phyloP scores from a whole-genome alignment of 92 coral and sea anemone species.

The Epizoanthus illoricatus region DNA sequence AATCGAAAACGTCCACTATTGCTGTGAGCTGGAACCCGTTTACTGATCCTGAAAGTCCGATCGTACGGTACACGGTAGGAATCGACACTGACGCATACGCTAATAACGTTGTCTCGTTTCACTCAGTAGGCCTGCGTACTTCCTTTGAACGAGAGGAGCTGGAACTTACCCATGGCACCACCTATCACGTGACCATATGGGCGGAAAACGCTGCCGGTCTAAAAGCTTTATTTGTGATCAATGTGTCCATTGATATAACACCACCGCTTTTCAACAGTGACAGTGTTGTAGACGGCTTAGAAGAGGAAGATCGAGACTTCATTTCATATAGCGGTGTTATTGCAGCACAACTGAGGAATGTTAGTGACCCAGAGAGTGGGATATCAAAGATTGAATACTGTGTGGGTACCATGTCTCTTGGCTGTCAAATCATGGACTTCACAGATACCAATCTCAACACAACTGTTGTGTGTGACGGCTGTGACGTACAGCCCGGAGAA shows the following conservation, averaged over 20 bases:
- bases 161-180: slow-evolving; percentile 53
- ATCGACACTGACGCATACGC: slow-evolving; percentile 60
- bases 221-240: slow-evolving; percentile 46
- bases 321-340: slow-evolving; percentile 48
- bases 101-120: slow-evolving; percentile 58
- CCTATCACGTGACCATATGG: slow-evolving; percentile 64
- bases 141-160: slow-evolving; percentile 40
- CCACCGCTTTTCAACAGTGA: slow-evolving; percentile 59
- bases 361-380: slow-evolving; percentile 76
- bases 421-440: slow-evolving; percentile 62
- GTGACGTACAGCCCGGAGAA: slow-evolving; percentile 58
- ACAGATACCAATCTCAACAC: slow-evolving; percentile 50
- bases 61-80: slow-evolving; percentile 56
- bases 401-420: slow-evolving; percentile 67
- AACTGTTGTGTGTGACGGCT: slow-evolving; percentile 59
- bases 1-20: slow-evolving; percentile 44
- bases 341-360: slow-evolving; percentile 70
- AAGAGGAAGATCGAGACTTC: slow-evolving; percentile 60
- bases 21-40: slow-evolving; percentile 72
- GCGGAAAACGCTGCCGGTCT: slow-evolving; percentile 78
- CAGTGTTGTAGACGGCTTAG: slow-evolving; percentile 72
- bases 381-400: slow-evolving; percentile 61
- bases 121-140: slow-evolving; percentile 58
- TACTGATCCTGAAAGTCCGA: slow-evolving; percentile 67
- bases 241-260: slow-evolving; percentile 59